Base-by-base conservation (phyloP, 2,888 invertebrate genomes). In the Lepidocyrtinus sp. region DNA sequence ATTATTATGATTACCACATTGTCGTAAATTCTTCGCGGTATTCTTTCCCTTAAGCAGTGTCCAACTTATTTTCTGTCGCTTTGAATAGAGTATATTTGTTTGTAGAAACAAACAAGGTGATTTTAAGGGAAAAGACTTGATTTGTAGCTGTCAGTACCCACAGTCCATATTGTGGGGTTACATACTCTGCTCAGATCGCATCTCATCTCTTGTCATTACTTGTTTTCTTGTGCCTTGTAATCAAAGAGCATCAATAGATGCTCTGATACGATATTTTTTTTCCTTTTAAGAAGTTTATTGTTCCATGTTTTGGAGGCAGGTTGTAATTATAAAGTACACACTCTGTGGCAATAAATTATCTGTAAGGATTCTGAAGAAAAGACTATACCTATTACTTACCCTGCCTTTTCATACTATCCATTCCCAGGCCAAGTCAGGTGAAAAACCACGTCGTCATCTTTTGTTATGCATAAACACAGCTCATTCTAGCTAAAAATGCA, bases 291-390 rank as follows among this genome's bases (percentile, higher is more conserved):
- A 59, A 65, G 72, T 72, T 78, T 78, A 68, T 78, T 78, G 78
- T 78, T 78, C 78, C 77, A 77, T 78, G 73, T 62, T 77, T 68
- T 68, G 78, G 65, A 77, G 77, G 77, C 67, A 73, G 63, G 63
- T 25, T 68, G 78, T 78, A 79, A 79, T 79, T 79, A 79, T 59
- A 74, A 79, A 74, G 74, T 79, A 26, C 69, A 62, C 45, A 69
- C 19, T 46, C 26, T 68, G n/a, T 46, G 27, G 64, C 36, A 68
- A 79, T 79, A 79, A 79, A 79, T 79, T 74, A 79, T 79, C 64
- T 69, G 15, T 59, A n/a, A n/a, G 2, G 59, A 50, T 50, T 50
- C 68, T 71, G 5, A 61, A 27, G 71, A 61, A 71, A 62, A 59
- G 55, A 45, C 7, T 17, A 68, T n/a, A 26, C 59, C 55, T 45